phyloP scores from a whole-genome alignment of 2,888 invertebrate genomes.

The Thalpophila matura region DNA sequence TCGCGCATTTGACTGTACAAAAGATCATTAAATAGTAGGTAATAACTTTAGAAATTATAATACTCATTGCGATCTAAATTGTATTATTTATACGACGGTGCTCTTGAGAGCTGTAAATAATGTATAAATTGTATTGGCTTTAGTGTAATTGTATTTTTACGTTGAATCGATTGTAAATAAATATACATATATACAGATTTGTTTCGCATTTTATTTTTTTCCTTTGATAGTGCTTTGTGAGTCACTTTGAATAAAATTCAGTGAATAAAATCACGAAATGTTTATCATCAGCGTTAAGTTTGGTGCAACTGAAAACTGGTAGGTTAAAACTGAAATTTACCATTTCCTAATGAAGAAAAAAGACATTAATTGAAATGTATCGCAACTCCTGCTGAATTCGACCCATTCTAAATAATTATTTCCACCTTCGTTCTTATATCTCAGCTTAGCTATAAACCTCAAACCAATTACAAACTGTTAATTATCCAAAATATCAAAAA shows the following conservation, averaged over 20 bases:
- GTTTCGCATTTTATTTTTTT: conserved; percentile 26
- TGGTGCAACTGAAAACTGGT: too few relatives aligned
- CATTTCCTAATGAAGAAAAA: too few relatives aligned
- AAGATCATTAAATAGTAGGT: conserved; percentile 55
- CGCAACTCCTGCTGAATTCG: too few relatives aligned
- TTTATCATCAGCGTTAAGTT: background rate
- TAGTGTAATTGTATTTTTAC: conserved; percentile 71
- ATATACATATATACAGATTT: conserved; percentile 58
- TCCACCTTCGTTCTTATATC: background rate
- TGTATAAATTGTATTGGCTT: conserved; percentile 76
- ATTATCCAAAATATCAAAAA: conserved; percentile 28
- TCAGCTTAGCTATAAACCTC: background rate
- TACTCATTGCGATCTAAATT: conserved; percentile 73
- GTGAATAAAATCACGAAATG: background rate
- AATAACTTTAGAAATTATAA: conserved; percentile 57
- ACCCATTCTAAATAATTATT: too few relatives aligned
- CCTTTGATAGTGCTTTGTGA: background rate
- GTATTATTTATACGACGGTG: conserved; percentile 64
- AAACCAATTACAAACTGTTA: conserved; percentile 9
- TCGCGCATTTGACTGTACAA: conserved; percentile 77
- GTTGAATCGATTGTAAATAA: conserved; percentile 74
- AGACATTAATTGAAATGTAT: too few relatives aligned
- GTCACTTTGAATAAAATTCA: background rate
- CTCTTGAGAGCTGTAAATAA: conserved; percentile 78
- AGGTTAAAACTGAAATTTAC: too few relatives aligned